Conservation (phyloP, 2,113 vertebrate species). For the Centropus bengalensis region DNA sequence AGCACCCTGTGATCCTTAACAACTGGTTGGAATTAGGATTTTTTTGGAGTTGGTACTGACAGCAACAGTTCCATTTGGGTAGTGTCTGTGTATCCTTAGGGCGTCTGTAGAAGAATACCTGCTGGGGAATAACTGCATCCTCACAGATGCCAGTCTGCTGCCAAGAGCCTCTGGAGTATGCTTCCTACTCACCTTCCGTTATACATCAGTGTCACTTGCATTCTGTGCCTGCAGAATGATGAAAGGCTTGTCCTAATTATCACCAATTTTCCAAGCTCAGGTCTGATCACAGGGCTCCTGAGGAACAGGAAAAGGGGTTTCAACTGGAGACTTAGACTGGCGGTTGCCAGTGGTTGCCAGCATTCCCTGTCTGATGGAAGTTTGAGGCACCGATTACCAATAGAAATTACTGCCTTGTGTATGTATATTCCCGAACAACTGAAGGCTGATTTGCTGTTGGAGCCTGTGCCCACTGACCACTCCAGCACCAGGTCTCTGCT, state of each 20-base stretch:
- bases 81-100: not conserved
- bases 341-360: not conserved
- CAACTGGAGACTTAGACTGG: not conserved
- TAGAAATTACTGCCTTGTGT: not conserved
- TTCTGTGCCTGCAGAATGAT: not conserved
- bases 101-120: not conserved
- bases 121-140: not conserved
- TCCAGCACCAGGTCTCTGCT: not conserved
- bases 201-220: not conserved
- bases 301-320: not conserved
- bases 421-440: not conserved
- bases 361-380: not conserved
- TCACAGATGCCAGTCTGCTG: not conserved
- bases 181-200: not conserved
- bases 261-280: not conserved
- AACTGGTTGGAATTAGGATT: not conserved
- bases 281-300: not conserved
- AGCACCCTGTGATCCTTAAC: not conserved
- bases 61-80: not conserved
- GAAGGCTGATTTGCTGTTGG: not conserved
- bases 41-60: not conserved
- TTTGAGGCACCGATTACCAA: not conserved
- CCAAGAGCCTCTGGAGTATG: not conserved
- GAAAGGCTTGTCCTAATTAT: not conserved
- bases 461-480: not conserved